Conservation (phyloP, 2,888 invertebrate genomes). For the Eulithis testata region DNA sequence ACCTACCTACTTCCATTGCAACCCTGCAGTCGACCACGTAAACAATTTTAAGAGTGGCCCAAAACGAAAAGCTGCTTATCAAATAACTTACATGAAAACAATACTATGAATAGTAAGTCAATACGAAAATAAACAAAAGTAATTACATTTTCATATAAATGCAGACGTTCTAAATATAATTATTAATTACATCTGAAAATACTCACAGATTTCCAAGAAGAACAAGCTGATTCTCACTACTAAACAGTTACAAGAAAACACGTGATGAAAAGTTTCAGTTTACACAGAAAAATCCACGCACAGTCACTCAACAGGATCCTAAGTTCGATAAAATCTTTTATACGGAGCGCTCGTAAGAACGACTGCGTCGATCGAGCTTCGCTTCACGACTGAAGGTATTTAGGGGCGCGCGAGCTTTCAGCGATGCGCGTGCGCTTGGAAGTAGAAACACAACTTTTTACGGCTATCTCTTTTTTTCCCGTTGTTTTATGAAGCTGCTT, state of each 20-base stretch:
- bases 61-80: background rate
- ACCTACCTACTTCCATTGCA: no score
- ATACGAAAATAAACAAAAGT: conserved; percentile 64
- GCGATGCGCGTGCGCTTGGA: conserved; percentile 70
- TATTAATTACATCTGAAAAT: conserved; percentile 77
- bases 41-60: background rate
- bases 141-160: conserved; percentile 78
- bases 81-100: conserved; percentile 47
- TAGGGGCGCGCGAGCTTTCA: conserved; percentile 68
- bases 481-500: conserved; percentile 30
- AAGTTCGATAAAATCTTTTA: conserved; percentile 52
- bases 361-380: conserved; percentile 62
- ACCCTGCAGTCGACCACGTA: no score
- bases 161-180: conserved; percentile 71
- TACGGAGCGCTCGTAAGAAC: conserved; percentile 49
- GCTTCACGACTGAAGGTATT: conserved; percentile 68
- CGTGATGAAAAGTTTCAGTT: conserved; percentile 45
- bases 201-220: conserved; percentile 75
- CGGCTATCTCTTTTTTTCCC: conserved; percentile 55
- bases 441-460: conserved; percentile 40
- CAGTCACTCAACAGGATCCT: conserved; percentile 58
- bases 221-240: conserved; percentile 58
- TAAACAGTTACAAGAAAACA: conserved; percentile 45
- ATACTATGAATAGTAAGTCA: conserved; percentile 68
- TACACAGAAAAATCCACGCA: conserved; percentile 47